Conservation (phyloP, 2,797 vertebrate species). For the Petrocephalus sullivani region DNA sequence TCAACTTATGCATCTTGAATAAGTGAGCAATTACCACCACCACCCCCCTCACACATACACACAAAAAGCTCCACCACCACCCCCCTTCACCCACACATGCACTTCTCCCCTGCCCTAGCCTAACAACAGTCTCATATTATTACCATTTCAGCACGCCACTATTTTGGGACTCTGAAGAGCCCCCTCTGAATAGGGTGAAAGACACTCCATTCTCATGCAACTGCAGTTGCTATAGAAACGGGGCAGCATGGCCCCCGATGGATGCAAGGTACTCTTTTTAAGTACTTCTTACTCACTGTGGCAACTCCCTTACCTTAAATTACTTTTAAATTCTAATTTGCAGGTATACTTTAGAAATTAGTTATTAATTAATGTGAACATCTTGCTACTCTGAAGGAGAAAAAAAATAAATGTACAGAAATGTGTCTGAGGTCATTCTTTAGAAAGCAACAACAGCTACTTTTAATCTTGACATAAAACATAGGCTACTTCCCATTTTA, state of each 20-base stretch:
- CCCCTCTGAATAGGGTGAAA: constrained; percentile 11
- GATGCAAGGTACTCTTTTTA: constrained; percentile 16
- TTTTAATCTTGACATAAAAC: background rate
- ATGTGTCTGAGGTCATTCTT: background rate
- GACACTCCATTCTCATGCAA: constrained; percentile 9
- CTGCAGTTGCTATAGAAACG: constrained; percentile 25
- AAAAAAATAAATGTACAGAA: background rate
- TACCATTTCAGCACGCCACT: constrained; percentile 20
- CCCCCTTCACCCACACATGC: background rate
- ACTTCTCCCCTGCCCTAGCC: background rate
- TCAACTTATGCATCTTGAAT: background rate
- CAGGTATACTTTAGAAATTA: background rate
- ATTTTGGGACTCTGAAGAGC: constrained; percentile 6
- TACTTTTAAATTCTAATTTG: constrained; percentile 14
- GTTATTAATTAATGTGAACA: background rate
- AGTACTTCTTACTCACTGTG: background rate
- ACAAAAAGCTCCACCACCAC: background rate
- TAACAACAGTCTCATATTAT: constrained; percentile 12
- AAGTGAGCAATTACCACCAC: constrained; percentile 8
- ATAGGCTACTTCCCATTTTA: constrained; percentile 5
- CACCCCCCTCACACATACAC: background rate
- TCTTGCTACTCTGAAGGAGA: background rate
- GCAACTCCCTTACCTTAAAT: constrained; percentile 9
- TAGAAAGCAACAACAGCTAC: background rate
- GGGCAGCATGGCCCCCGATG: background rate